phyloP scores from a whole-genome alignment of 1,140 invertebrate species.

The Hylaeus anthracinus region DNA sequence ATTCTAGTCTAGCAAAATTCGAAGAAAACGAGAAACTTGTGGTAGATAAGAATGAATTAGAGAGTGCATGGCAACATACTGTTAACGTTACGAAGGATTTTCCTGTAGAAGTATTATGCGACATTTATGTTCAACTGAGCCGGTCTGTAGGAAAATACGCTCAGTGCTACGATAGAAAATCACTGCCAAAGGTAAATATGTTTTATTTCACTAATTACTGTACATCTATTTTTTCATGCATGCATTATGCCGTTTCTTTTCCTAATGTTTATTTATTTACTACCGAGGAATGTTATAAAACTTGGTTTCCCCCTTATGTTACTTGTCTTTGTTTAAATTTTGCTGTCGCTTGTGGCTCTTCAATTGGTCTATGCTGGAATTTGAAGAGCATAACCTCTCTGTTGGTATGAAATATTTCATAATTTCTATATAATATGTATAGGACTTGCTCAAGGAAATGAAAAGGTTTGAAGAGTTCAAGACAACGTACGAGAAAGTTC shows the following conservation, averaged over 20 bases:
- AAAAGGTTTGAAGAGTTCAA: constrained; percentile 72
- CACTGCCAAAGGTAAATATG: constrained; percentile 83
- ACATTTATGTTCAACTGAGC: constrained; percentile 84
- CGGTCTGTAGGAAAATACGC: constrained; percentile 81
- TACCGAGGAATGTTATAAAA: not conserved
- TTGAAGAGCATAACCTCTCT: constrained; percentile 10
- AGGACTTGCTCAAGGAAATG: constrained; percentile 80
- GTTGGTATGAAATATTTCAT: constrained; percentile 3
- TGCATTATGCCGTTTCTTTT: not conserved
- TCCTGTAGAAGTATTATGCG: constrained; percentile 83
- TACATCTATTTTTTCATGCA: not conserved
- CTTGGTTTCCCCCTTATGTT: constrained; percentile 11
- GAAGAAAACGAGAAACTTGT: constrained; percentile 81
- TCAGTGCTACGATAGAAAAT: constrained; percentile 81
- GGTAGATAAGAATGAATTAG: constrained; percentile 83
- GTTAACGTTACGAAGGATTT: constrained; percentile 81
- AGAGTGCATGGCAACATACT: constrained; percentile 82
- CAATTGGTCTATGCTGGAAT: not conserved
- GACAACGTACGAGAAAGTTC: constrained; percentile 48
- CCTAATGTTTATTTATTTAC: constrained; percentile 20
- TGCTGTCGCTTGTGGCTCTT: not conserved
- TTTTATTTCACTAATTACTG: not conserved
- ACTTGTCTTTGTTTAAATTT: not conserved
- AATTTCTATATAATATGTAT: constrained; percentile 49
- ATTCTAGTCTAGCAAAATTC: constrained; percentile 69